phyloP scores from a whole-genome alignment of 2,113 vertebrate species.

The Dinomys branickii region DNA sequence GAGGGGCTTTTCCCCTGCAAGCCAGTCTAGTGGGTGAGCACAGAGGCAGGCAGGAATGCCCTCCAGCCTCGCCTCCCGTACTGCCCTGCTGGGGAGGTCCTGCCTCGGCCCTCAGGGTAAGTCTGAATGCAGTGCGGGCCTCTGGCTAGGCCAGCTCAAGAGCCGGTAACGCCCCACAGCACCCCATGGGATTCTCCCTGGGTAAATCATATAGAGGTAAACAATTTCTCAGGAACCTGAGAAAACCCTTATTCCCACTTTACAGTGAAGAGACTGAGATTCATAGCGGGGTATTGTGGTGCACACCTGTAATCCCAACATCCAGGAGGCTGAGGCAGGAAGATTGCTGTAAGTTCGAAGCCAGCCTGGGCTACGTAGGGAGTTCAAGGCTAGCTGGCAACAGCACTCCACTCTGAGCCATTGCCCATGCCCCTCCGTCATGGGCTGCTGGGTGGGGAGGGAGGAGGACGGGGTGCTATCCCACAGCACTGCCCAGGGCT shows the following conservation, averaged over 20 bases:
- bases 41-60: neutral
- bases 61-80: neutral
- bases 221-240: neutral
- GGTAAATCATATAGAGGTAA: accelerated
- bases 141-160: neutral
- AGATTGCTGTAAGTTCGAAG: neutral
- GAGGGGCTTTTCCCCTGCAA: neutral
- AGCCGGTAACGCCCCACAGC: neutral
- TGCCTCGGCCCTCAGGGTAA: neutral
- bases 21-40: neutral
- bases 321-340: neutral
- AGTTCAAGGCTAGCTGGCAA: neutral
- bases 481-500: neutral
- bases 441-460: too few relatives aligned
- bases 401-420: neutral
- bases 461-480: neutral
- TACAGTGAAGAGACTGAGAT: neutral
- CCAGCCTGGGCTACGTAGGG: neutral
- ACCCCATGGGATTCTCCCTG: neutral
- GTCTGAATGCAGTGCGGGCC: neutral
- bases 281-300: neutral
- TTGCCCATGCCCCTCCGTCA: too few relatives aligned
- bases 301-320: neutral
- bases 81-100: neutral
- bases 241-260: neutral